phyloP scores from a whole-genome alignment of 2,797 vertebrate species.

The Pantherophis vulpinus region DNA sequence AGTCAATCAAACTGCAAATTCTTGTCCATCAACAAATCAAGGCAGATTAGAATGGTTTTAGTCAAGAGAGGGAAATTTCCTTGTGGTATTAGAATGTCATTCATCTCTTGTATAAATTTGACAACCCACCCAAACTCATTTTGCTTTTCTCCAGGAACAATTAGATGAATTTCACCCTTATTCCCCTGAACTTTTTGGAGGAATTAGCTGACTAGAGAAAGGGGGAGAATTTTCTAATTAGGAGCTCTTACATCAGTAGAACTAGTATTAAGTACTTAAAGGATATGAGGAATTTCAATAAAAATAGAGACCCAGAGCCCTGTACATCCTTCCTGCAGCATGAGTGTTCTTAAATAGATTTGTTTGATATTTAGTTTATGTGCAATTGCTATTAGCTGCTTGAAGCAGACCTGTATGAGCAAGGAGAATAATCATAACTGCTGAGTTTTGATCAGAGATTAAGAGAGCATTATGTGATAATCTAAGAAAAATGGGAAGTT shows the following conservation, averaged over 20 bases:
- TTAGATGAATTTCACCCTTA: slow-evolving; percentile 26
- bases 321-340: slow-evolving; percentile 17
- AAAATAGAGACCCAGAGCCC: not conserved
- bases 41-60: slow-evolving; percentile 5
- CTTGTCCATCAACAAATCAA: slow-evolving; percentile 22
- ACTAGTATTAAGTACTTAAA: slow-evolving; percentile 5
- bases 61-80: not conserved
- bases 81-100: slow-evolving; percentile 10
- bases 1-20: not conserved
- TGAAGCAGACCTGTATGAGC: not conserved
- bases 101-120: slow-evolving; percentile 6
- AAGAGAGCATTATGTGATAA: slow-evolving; percentile 9
- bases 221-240: slow-evolving; percentile 25
- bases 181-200: slow-evolving; percentile 19
- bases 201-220: slow-evolving; percentile 13
- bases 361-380: slow-evolving; percentile 6
- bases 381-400: not conserved
- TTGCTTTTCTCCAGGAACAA: slow-evolving; percentile 10
- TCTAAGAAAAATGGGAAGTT: not conserved
- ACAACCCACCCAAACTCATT: not conserved
- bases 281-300: slow-evolving; percentile 16
- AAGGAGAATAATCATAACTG: not conserved
- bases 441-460: slow-evolving; percentile 4
- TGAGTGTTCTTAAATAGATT: not conserved
- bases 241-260: not conserved